Conservation (phyloP, 2,113 vertebrate genomes). For the Oncorhynchus mykiss region DNA sequence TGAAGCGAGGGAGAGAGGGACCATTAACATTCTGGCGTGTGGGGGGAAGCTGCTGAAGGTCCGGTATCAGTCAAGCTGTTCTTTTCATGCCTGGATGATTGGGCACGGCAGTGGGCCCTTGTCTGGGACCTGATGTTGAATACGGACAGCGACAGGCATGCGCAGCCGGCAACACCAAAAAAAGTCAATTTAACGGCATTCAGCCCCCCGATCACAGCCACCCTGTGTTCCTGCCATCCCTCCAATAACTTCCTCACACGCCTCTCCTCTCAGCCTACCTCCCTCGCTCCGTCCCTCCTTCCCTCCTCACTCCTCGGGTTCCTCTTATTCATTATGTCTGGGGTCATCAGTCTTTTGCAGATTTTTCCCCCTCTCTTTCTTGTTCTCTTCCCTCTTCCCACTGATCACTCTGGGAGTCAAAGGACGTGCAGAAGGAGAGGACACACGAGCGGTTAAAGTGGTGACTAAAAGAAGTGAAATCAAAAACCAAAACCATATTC, state of each 20-base stretch:
- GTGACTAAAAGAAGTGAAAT: not conserved
- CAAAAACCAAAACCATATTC: slow-evolving; percentile 4
- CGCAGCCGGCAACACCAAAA: not conserved
- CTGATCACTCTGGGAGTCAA: not conserved
- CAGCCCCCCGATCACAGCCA: not conserved
- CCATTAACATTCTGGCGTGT: not conserved
- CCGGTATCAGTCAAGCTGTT: too few relatives aligned
- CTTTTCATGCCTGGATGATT: too few relatives aligned
- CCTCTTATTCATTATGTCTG: not conserved
- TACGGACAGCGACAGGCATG: not conserved
- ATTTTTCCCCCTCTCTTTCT: not conserved
- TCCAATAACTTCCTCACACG: not conserved
- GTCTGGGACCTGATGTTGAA: too few relatives aligned
- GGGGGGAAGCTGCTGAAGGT: too few relatives aligned
- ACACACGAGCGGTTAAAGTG: not conserved
- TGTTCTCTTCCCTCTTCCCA: not conserved
- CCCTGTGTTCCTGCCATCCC: not conserved
- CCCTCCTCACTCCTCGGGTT: not conserved
- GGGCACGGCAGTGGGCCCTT: too few relatives aligned
- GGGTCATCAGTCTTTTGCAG: not conserved
- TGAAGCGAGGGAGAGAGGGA: too few relatives aligned
- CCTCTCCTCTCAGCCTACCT: not conserved
- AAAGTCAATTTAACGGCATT: not conserved
- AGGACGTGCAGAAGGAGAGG: not conserved
- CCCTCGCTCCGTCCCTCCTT: not conserved